Percentiles rank a stretch among this genome's conserved stretches.
Evolutionary conservation across 2,113 vertebrate species (phyloP).

Genomic region (Sula dactylatra): DNA sequence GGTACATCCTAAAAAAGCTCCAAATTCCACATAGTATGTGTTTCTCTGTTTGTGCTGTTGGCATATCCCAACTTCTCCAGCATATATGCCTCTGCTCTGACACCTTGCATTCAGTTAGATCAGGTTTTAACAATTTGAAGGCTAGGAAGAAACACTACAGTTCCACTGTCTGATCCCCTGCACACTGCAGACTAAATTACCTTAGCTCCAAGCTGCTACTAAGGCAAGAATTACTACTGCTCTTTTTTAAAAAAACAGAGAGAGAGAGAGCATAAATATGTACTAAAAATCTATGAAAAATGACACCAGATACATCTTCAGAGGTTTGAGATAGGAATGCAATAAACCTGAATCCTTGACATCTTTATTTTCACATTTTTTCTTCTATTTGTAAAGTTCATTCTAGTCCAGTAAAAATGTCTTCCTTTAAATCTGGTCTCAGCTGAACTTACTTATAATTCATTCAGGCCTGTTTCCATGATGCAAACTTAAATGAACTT

Average conservation of each 20-base stretch:
- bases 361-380: slow-evolving; percentile 41
- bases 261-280: slow-evolving; percentile 14
- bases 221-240: neutral
- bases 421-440: neutral
- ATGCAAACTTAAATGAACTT: neutral
- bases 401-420: neutral
- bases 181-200: neutral
- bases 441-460: neutral
- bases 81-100: neutral
- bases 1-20: neutral
- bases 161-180: slow-evolving; percentile 28
- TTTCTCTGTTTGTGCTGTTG: neutral
- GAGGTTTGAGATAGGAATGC: neutral
- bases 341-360: slow-evolving; percentile 5
- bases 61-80: neutral
- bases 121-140: neutral
- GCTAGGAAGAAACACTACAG: neutral
- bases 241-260: neutral
- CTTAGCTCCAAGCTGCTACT: slow-evolving; percentile 7
- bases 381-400: neutral
- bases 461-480: neutral
- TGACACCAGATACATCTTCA: neutral
- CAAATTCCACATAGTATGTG: neutral
- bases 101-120: neutral
- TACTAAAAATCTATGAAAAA: neutral